Evolutionary conservation across 2,797 vertebrate genomes (phyloP), one percentile per base, ranked within the genome.

Genomic region (Platyrinchus mystaceus): DNA sequence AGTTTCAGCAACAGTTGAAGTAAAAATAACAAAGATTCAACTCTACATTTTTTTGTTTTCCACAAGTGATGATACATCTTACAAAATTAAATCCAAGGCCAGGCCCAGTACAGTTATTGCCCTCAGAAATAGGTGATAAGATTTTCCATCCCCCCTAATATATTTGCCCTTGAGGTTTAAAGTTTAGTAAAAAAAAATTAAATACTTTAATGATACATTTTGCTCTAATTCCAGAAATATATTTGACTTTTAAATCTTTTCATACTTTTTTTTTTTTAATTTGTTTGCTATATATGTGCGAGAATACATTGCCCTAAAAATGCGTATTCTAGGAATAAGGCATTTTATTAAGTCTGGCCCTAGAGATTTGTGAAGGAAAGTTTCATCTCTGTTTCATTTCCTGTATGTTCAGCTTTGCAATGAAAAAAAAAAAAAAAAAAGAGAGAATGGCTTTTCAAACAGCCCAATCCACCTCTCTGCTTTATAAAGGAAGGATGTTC

Each of bases 11-110:
- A 98, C 97, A 97, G 97, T 98, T 97, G 97, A 94, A 97, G 97
- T 98, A 98, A 98, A 98, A 98, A 98, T 98, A 98, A 98, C 98
- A 98, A 97, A 97, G 97, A 97, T 97, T 98, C 97, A 98, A 97
- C 97, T 98, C 97, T 98, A 98, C 98, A 98, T n/a, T 97, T 97
- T 97, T 46, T 95, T 96, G 93, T 96, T 97, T 97, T 94, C 70
- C 98, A 98, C 97, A 97, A 97, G 97, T 98, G 98, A 98, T 98
- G 98, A 98, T 98, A 98, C 98, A 98, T 98, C 98, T 98, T 98
- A 98, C 98, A 98, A 97, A 97, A 97, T 97, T 98, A 98, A 98
- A 98, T 98, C 98, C 97, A 98, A 98, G 98, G 98, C 98, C 98
- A 98, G 98, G 97, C 97, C 95, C 97, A 97, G 98, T 97, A 97